These are phyloP conservation scores for Ectropis crepuscularia DNA, from an alignment of 2,888 invertebrate species.

Conservation along the genomic window DNA sequence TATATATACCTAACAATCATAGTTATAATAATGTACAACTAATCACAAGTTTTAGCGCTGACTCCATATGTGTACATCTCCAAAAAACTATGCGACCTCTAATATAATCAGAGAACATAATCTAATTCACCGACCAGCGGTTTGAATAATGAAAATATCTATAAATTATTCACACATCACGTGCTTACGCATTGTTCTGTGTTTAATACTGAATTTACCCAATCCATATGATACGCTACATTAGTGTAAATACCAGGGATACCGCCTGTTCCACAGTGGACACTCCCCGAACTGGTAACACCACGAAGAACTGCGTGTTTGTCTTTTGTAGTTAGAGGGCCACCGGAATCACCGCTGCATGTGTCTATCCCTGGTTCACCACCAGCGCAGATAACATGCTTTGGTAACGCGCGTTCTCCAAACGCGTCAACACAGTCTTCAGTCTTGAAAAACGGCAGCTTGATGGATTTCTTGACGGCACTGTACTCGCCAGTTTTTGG, in stretches of 20 bases:
- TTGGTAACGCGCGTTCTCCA: slow-evolving; percentile 45
- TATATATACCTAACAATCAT: no score
- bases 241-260: slow-evolving; percentile 64
- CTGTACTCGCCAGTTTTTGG: slow-evolving; percentile 48
- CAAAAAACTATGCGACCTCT: no score
- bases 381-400: slow-evolving; percentile 62
- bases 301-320: slow-evolving; percentile 57
- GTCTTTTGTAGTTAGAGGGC: slow-evolving; percentile 56
- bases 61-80: no score
- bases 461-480: slow-evolving; percentile 57
- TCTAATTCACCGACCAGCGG: no score
- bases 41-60: no score
- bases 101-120: neutral
- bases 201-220: slow-evolving; percentile 48
- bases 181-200: neutral
- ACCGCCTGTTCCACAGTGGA: slow-evolving; percentile 54
- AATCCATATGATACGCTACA: slow-evolving; percentile 55
- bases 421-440: slow-evolving; percentile 50
- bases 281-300: slow-evolving; percentile 58
- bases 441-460: slow-evolving; percentile 52
- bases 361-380: slow-evolving; percentile 59
- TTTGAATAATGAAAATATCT: no score
- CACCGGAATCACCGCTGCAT: slow-evolving; percentile 68
- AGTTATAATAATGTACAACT: no score
- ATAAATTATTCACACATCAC: neutral